These are phyloP conservation scores for Nannoperca australis DNA, from an alignment of 2,797 vertebrate genomes.

Conservation along the genomic window DNA sequence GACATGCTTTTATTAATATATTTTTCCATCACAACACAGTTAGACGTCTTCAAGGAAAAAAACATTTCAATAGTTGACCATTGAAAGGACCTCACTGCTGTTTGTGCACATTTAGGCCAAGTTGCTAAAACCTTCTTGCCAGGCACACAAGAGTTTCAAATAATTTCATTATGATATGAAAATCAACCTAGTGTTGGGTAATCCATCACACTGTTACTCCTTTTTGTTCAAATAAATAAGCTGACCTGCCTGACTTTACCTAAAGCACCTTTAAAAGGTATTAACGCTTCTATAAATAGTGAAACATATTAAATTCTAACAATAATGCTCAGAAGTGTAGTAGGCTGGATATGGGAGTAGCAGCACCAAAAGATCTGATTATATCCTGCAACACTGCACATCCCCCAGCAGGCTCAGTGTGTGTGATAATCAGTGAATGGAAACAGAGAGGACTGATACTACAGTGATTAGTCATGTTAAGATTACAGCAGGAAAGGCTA, in stretches of 20 bases:
- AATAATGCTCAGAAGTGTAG: neutral
- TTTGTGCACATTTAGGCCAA: neutral
- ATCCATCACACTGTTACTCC: neutral
- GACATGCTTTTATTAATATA: neutral
- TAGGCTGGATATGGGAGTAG: neutral
- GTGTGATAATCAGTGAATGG: neutral
- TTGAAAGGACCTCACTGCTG: neutral
- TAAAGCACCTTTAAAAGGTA: neutral
- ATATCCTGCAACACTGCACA: conserved; percentile 1
- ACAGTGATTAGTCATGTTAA: neutral
- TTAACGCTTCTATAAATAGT: neutral
- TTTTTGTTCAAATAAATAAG: no score
- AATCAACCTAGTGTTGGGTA: neutral
- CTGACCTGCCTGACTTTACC: neutral
- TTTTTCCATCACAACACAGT: neutral
- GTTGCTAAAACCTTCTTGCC: neutral
- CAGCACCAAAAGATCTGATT: neutral
- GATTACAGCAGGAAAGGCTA: conserved; percentile 4
- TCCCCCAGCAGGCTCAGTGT: neutral
- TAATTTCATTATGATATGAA: neutral
- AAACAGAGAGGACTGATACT: conserved; percentile 25
- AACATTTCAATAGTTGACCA: neutral
- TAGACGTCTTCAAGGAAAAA: neutral
- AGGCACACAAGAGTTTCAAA: neutral
- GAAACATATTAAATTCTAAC: neutral